Evolutionary conservation across 2,888 invertebrate species (phyloP).

Genomic region (Drosophila paramelanica): DNA sequence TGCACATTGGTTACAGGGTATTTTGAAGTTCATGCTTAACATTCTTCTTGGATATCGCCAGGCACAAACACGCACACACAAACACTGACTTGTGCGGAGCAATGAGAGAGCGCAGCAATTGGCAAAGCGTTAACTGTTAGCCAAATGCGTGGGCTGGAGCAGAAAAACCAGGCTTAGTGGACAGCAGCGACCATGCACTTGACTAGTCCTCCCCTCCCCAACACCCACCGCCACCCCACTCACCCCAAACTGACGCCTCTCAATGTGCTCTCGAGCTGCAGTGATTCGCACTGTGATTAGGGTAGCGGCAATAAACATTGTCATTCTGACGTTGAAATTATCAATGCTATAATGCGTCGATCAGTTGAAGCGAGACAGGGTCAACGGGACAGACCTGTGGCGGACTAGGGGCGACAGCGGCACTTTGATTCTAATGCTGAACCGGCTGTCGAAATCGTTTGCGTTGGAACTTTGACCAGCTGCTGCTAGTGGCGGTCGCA

Average conservation of each 20-base stretch:
- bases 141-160: constrained; percentile 54
- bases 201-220: constrained; percentile 14
- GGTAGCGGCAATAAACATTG: constrained; percentile 11
- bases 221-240: neutral
- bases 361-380: neutral
- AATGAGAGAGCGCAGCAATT: constrained; percentile 44
- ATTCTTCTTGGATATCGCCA: constrained; percentile 1
- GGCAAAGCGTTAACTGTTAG: constrained; percentile 46
- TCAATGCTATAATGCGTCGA: constrained; percentile 28
- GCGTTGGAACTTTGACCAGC: constrained; percentile 29
- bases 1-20: constrained; percentile 27
- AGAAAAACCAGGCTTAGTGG: constrained; percentile 33
- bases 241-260: constrained; percentile 2
- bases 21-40: neutral
- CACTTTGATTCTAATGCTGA: constrained; percentile 38
- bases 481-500: constrained; percentile 40
- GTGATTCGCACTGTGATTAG: constrained; percentile 22
- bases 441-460: constrained; percentile 27
- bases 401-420: constrained; percentile 9
- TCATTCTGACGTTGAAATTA: constrained; percentile 27
- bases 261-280: neutral
- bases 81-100: neutral
- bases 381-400: neutral
- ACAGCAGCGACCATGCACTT: constrained; percentile 38
- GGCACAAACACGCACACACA: constrained; percentile 10